Conservation (phyloP, 2,888 invertebrate species). For the Drosophila falleni region DNA sequence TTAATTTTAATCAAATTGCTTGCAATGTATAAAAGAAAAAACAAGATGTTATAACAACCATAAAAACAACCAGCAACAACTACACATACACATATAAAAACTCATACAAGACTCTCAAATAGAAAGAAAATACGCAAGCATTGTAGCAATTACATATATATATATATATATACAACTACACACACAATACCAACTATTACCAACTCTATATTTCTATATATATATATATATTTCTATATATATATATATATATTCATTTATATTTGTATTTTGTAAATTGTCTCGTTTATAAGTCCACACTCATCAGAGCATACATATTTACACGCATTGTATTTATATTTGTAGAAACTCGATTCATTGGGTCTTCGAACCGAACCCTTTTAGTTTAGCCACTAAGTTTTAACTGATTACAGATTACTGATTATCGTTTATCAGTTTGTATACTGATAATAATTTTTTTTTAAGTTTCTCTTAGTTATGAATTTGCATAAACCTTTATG, state of each 20-base stretch:
- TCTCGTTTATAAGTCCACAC: constrained; percentile 67
- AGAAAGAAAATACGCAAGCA: constrained; percentile 17
- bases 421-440: constrained; percentile 17
- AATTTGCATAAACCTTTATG: constrained; percentile 36
- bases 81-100: constrained; percentile 27
- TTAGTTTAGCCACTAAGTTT: constrained; percentile 65
- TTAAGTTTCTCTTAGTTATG: constrained; percentile 55
- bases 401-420: constrained; percentile 56
- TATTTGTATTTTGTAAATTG: constrained; percentile 68
- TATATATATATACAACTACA: constrained; percentile 28
- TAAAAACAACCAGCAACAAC: background rate
- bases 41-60: constrained; percentile 26
- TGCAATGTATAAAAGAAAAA: constrained; percentile 48
- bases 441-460: constrained; percentile 39
- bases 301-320: constrained; percentile 26
- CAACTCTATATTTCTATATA: constrained; percentile 35
- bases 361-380: constrained; percentile 44
- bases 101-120: constrained; percentile 34
- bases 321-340: constrained; percentile 71
- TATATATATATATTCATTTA: constrained; percentile 40
- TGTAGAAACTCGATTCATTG: constrained; percentile 41
- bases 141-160: constrained; percentile 23
- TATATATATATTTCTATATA: constrained; percentile 30
- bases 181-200: constrained; percentile 27
- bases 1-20: constrained; percentile 71